A percentile compares a stretch with the other conserved stretches of the same genome.
Conservation (phyloP, 2,888 invertebrate species). For the Pedicia rivosa region DNA sequence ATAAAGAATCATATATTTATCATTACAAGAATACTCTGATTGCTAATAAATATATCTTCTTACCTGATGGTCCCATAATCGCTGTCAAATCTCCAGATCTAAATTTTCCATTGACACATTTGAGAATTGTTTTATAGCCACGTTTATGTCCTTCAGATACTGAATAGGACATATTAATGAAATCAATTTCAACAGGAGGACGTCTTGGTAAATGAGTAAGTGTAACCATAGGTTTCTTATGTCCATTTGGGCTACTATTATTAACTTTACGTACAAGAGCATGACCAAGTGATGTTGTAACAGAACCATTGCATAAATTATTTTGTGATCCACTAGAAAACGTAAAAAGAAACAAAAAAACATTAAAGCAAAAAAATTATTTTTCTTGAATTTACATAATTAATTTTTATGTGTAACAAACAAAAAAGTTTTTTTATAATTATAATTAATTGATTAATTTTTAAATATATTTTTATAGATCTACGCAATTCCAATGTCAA, state of each 20-base stretch:
- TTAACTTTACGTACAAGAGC: constrained; percentile 52
- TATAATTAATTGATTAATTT: no score
- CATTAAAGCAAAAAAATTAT: background rate
- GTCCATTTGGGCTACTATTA: constrained; percentile 48
- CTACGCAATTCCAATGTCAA: no score
- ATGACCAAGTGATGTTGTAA: constrained; percentile 30
- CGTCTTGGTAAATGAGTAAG: constrained; percentile 71
- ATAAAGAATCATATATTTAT: no score
- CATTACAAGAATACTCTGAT: no score
- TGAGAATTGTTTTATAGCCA: constrained; percentile 74
- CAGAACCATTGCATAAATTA: constrained; percentile 50
- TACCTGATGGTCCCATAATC: constrained; percentile 93
- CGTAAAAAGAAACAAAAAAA: constrained; percentile 10
- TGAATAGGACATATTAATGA: constrained; percentile 73
- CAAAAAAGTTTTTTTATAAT: no score
- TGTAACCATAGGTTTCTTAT: constrained; percentile 52
- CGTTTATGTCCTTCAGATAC: constrained; percentile 69
- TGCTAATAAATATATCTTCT: no score
- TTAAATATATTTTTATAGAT: no score
- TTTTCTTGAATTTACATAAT: background rate
- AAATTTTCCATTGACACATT: constrained; percentile 78
- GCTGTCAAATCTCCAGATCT: constrained; percentile 83
- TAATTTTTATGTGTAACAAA: no score
- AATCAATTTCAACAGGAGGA: constrained; percentile 82
- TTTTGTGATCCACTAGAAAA: constrained; percentile 54